Evolutionary conservation across 2,888 invertebrate species (phyloP).

Genomic region (Liopterus haemorrhoidalis): DNA sequence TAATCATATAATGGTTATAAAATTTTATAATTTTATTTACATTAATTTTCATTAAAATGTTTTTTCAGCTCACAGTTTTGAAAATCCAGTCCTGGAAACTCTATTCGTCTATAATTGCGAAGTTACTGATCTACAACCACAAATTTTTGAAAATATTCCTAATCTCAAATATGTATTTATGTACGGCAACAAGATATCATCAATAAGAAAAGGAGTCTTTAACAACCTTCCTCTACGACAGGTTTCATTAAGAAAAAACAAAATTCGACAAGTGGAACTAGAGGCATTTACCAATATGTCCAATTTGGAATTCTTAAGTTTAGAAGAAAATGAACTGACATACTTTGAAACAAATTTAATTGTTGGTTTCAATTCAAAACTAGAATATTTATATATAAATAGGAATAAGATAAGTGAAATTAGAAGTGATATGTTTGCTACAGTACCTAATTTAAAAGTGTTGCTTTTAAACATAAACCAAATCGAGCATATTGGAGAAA

Average conservation of each 20-base stretch:
- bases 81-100: background rate
- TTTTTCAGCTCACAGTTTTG: conserved; percentile 7
- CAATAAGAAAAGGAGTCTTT: conserved; percentile 14
- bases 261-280: conserved; percentile 7
- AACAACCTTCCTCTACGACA: conserved; percentile 6
- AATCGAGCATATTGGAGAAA: conserved; percentile 12
- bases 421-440: conserved; percentile 14
- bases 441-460: conserved; percentile 13
- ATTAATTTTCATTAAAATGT: too few species aligned
- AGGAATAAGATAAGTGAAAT: conserved; percentile 16
- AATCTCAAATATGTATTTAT: conserved; percentile 9
- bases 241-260: conserved; percentile 13
- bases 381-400: conserved; percentile 18
- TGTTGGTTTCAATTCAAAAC: conserved; percentile 11
- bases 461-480: conserved; percentile 15
- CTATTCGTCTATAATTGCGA: conserved; percentile 16
- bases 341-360: conserved; percentile 12
- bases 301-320: conserved; percentile 10
- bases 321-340: conserved; percentile 17
- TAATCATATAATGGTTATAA: too few species aligned
- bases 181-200: conserved; percentile 13
- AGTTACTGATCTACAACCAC: conserved; percentile 8
- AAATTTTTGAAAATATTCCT: conserved; percentile 6
- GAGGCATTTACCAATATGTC: conserved; percentile 19
- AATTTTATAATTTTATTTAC: too few species aligned